A percentile compares a stretch with the other conserved stretches of the same genome.
phyloP scores from a whole-genome alignment of 2,113 vertebrate species.

The Upupa epops region DNA sequence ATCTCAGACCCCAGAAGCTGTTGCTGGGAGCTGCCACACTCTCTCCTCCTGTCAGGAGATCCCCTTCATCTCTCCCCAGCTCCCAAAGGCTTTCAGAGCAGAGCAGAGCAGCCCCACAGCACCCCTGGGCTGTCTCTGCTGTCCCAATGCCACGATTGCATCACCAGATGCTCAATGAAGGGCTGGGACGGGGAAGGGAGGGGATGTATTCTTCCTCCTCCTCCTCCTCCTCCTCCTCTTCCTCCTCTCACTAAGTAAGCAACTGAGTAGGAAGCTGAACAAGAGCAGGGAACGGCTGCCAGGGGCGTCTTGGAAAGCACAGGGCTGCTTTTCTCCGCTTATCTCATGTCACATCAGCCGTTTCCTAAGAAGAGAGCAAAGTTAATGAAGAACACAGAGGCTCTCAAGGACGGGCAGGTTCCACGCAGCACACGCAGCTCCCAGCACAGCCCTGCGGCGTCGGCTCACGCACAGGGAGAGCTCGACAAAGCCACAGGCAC shows the following conservation, averaged over 20 bases:
- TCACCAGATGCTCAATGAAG: not conserved
- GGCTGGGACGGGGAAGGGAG: not conserved
- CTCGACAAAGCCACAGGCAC: not conserved
- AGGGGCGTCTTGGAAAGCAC: slow-evolving; percentile 10
- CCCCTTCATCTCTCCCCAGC: not conserved
- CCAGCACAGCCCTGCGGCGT: not conserved
- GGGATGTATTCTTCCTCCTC: not conserved
- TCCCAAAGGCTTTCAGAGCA: not conserved
- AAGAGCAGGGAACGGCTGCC: slow-evolving; percentile 2
- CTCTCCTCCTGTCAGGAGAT: rapidly evolving
- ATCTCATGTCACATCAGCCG: slow-evolving; percentile 68
- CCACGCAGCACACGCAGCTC: not conserved
- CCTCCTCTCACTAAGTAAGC: not conserved
- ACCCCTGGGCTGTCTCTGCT: not conserved
- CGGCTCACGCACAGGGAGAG: not conserved
- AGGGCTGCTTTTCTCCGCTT: not conserved
- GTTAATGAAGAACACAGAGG: slow-evolving; percentile 66
- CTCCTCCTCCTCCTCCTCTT: not conserved
- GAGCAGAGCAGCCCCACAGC: not conserved
- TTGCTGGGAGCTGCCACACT: not conserved
- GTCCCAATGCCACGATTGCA: not conserved
- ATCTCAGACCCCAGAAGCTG: rapidly evolving
- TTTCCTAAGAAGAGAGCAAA: slow-evolving; percentile 56
- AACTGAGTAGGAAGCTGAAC: not conserved
- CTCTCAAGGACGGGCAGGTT: slow-evolving; percentile 58